Conservation (phyloP, 2,888 invertebrate genomes). For the Conus canariensis region DNA sequence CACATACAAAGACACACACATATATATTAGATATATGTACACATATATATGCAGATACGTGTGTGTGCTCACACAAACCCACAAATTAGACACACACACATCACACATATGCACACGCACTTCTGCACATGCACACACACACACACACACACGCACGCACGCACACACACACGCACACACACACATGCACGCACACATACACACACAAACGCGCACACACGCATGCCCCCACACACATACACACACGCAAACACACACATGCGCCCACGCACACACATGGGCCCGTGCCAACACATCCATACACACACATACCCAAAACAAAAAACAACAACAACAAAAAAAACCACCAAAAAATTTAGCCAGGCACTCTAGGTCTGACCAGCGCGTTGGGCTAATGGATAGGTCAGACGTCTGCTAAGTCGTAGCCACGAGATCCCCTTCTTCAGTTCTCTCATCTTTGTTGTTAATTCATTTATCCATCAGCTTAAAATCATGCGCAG, state of each 20-base stretch:
- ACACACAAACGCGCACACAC: not conserved
- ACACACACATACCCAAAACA: too few relatives aligned
- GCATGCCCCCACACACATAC: not conserved
- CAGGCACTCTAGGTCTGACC: not conserved
- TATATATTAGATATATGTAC: not conserved
- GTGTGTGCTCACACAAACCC: not conserved
- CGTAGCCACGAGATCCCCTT: too few relatives aligned
- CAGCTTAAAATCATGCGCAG: too few relatives aligned
- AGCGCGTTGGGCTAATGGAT: too few relatives aligned
- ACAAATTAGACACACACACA: not conserved
- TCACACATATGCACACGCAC: not conserved
- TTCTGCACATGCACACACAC: not conserved
- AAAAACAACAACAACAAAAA: not conserved
- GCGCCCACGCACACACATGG: too few relatives aligned
- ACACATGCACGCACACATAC: not conserved
- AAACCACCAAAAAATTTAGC: not conserved
- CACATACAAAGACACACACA: too few relatives aligned
- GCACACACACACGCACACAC: slow-evolving; percentile 4
- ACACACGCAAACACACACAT: not conserved
- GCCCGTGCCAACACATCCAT: too few relatives aligned
- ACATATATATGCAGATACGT: not conserved
- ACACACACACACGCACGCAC: slow-evolving; percentile 2
- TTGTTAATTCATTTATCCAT: too few relatives aligned
- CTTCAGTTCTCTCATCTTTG: too few relatives aligned
- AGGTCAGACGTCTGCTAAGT: too few relatives aligned